A percentile compares a stretch with the other conserved stretches of the same genome.
Evolutionary conservation across 2,888 invertebrate species (phyloP).

Genomic region (Cepaea hortensis): DNA sequence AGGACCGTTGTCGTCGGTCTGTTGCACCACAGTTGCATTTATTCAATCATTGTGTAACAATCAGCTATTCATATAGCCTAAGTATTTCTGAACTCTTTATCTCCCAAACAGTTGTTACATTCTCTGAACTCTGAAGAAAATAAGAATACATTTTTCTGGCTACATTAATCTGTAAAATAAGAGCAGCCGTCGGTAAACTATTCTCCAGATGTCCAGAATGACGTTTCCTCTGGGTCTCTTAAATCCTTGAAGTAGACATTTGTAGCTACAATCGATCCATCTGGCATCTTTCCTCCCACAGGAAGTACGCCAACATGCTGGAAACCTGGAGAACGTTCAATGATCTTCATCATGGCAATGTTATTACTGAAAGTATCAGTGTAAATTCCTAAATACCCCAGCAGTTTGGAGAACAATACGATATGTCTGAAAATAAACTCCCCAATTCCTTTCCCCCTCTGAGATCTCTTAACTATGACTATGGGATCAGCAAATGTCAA

Average conservation of each 20-base stretch:
- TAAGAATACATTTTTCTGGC: too few species aligned
- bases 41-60: too few species aligned
- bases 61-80: too few species aligned
- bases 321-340: constrained; percentile 53
- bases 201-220: too few species aligned
- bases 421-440: constrained; percentile 55
- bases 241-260: constrained; percentile 54
- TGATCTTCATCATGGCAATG: constrained; percentile 53
- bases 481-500: constrained; percentile 57
- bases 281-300: constrained; percentile 52
- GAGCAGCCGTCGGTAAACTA: too few species aligned
- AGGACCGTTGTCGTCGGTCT: too few species aligned
- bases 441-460: constrained; percentile 57
- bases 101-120: too few species aligned
- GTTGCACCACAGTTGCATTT: too few species aligned
- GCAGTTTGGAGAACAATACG: constrained; percentile 53
- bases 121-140: too few species aligned
- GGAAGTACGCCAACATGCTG: constrained; percentile 54
- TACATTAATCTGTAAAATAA: too few species aligned
- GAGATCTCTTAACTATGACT: constrained; percentile 55
- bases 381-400: constrained; percentile 59
- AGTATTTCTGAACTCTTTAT: too few species aligned
- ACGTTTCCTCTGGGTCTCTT: background rate
- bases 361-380: constrained; percentile 57
- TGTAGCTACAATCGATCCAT: constrained; percentile 50